Evolutionary conservation across 1,140 invertebrate genomes (phyloP).

Genomic region (Aphidius gifuensis): DNA sequence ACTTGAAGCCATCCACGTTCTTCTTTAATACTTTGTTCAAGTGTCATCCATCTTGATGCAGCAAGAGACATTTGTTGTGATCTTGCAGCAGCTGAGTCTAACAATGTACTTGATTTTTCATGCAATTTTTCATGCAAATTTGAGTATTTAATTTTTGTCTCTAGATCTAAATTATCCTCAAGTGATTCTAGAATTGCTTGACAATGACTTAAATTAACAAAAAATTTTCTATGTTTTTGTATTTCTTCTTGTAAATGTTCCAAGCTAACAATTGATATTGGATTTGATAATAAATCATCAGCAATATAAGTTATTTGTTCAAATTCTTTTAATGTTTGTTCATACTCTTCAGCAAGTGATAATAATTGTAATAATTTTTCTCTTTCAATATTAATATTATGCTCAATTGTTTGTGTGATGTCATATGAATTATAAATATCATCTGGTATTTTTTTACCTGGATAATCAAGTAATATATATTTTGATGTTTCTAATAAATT

Average conservation of each 20-base stretch:
- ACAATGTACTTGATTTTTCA: conserved; percentile 66
- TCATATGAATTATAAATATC: conserved; percentile 65
- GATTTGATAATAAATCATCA: conserved; percentile 71
- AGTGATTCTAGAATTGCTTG: conserved; percentile 78
- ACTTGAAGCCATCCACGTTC: conserved; percentile 78
- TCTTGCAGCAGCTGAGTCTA: conserved; percentile 74
- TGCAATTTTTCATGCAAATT: conserved; percentile 74
- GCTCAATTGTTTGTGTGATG: conserved; percentile 65
- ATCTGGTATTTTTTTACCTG: conserved; percentile 63
- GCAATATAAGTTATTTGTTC: conserved; percentile 79
- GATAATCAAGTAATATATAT: conserved; percentile 62
- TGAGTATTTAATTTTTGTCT: conserved; percentile 71
- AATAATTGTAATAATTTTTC: conserved; percentile 71
- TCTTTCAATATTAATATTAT: conserved; percentile 65
- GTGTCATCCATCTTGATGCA: conserved; percentile 75
- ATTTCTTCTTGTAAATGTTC: conserved; percentile 81
- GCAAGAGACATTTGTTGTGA: conserved; percentile 79
- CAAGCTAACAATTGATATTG: conserved; percentile 69
- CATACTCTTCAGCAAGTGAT: conserved; percentile 77
- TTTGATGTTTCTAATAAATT: conserved; percentile 57
- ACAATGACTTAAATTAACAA: conserved; percentile 82
- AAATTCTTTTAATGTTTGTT: conserved; percentile 81
- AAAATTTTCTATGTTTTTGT: conserved; percentile 84
- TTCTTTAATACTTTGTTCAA: conserved; percentile 78
- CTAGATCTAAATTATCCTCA: conserved; percentile 76